Evolutionary conservation across 2,888 invertebrate species (phyloP), one percentile per base, ranked within the genome.

Genomic region (Scrobipalpa atriplicella): DNA sequence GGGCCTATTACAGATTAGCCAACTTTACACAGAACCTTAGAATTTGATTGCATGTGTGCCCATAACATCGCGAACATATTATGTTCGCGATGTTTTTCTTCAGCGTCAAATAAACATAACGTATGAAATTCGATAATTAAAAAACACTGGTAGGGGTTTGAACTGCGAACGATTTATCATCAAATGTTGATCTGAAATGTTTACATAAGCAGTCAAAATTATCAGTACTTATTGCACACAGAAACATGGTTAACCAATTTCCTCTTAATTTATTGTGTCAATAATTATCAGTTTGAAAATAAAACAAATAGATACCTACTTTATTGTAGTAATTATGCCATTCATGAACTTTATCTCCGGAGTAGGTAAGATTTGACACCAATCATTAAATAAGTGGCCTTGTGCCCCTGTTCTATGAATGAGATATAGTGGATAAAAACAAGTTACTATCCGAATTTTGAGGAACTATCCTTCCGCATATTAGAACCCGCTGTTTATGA

Each of bases 181-280:
- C n/a, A 47, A 47, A n/a, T 16, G n/a, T 39, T 1, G 2, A 39
- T 6, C 8, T 39, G 11, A 10, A 39, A 8, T 11, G 39, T 10
- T 10, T 11, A 10, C 8, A 47, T n/a, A 47, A 16, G 5, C 6
- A n/a, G 6, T n/a, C n/a, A 5, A 29, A 56, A 10, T 56, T 56
- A 19, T 13, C 21, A 56, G 21, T 16, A 21, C 6, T 21, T 56
- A 81, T 69, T 73, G 80, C 69, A 77, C 80, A 56, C 81, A 81
- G 75, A 68, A 74, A n/a, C 64, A 47, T 16, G 47, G 47, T 47
- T 47, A 47, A 47, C 47, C 56, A 56, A 56, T 19, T 56, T 56
- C 29, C 56, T 56, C 18, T 56, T 47, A 7, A 47, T 47, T 47
- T 47, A n/a, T 47, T 47, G 47, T 47, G 47, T 47, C 47, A 16